A percentile compares a stretch with the other conserved stretches of the same genome.
Evolutionary conservation across 2,797 vertebrate genomes (phyloP).

Genomic region (Gambusia yucatana): DNA sequence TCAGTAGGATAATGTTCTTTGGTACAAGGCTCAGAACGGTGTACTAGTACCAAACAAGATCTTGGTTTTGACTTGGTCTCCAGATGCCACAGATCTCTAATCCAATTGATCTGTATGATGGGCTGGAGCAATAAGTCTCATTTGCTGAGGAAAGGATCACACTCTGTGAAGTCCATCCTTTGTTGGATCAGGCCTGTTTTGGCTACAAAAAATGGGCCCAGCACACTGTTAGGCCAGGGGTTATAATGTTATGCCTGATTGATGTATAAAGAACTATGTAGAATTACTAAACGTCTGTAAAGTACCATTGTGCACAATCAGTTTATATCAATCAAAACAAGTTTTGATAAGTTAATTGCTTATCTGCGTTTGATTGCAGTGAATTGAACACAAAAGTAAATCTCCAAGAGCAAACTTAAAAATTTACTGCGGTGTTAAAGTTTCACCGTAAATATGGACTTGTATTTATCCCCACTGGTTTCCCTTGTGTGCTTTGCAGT

Average conservation of each 20-base stretch:
- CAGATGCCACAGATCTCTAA: background rate
- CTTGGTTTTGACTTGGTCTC: background rate
- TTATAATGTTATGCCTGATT: background rate
- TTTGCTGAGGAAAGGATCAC: background rate
- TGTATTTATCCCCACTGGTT: conserved; percentile 4
- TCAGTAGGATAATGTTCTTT: background rate
- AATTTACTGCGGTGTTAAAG: background rate
- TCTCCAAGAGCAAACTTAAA: background rate
- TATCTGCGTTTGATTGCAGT: background rate
- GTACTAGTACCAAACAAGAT: background rate
- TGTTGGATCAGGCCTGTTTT: background rate
- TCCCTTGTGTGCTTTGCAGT: conserved; percentile 11
- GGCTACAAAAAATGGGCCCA: background rate
- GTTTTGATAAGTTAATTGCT: background rate
- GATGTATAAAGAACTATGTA: background rate
- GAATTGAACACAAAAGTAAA: background rate
- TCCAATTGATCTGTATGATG: background rate
- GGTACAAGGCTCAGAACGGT: background rate
- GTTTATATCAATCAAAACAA: background rate
- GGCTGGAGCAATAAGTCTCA: background rate
- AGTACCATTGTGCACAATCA: background rate
- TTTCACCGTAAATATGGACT: conserved; percentile 4
- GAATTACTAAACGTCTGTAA: background rate
- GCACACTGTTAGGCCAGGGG: background rate
- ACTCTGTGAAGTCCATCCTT: background rate